A percentile compares a stretch with the other conserved stretches of the same genome.
phyloP scores from a whole-genome alignment of 2,888 invertebrate genomes.

The Diadegma fenestrale region DNA sequence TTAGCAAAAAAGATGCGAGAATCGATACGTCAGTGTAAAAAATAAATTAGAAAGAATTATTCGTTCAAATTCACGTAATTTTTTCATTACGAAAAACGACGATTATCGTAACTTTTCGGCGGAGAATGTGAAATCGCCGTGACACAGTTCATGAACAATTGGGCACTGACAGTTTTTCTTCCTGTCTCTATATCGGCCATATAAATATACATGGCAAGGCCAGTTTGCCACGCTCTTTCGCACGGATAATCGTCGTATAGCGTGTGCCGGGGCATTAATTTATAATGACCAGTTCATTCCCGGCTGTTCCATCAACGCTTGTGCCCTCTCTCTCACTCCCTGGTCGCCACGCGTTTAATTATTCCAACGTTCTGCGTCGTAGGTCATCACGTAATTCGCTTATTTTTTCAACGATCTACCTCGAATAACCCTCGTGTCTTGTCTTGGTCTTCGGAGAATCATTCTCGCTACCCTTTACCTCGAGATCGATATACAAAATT shows the following conservation, averaged over 20 bases:
- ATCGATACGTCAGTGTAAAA: background rate
- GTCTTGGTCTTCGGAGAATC: conserved; percentile 62
- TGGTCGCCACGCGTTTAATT: conserved; percentile 74
- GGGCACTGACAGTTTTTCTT: conserved; percentile 4
- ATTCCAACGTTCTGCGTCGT: conserved; percentile 68
- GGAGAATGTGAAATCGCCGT: background rate
- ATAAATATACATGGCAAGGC: conserved; percentile 12
- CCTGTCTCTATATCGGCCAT: conserved; percentile 3
- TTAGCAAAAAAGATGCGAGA: background rate
- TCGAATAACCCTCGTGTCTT: conserved; percentile 48
- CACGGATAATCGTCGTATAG: conserved; percentile 81
- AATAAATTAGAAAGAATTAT: background rate
- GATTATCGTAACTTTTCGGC: background rate
- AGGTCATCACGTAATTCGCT: conserved; percentile 58
- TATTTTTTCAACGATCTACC: conserved; percentile 58
- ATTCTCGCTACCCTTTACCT: conserved; percentile 2
- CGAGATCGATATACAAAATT: too few species aligned
- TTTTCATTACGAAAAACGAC: background rate
- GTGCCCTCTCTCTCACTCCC: conserved; percentile 47
- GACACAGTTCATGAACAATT: conserved; percentile 9
- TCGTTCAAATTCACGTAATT: background rate
- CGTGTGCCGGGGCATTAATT: conserved; percentile 83
- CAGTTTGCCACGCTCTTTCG: conserved; percentile 54
- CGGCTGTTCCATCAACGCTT: conserved; percentile 75
- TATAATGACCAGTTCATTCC: conserved; percentile 79